These are phyloP conservation scores for Chrysochloris asiatica DNA, from an alignment of 2,113 vertebrate species.

Conservation along the genomic window DNA sequence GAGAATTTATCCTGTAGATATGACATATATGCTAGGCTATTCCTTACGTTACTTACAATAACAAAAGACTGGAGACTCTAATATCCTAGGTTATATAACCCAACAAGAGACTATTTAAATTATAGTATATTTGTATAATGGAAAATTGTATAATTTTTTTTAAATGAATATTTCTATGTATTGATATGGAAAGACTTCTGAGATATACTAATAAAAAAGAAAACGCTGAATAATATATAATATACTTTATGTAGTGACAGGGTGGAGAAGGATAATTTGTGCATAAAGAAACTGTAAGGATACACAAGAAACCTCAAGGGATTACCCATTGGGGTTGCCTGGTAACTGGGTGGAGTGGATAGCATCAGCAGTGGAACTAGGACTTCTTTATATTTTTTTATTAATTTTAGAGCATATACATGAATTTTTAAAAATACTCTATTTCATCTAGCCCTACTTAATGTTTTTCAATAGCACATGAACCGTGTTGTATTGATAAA, in stretches of 20 bases:
- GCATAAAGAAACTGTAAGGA: neutral
- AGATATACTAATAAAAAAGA: neutral
- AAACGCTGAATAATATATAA: neutral
- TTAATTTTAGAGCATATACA: slow-evolving; percentile 7
- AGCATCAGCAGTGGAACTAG: neutral
- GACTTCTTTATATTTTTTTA: neutral
- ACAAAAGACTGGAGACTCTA: neutral
- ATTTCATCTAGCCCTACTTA: neutral
- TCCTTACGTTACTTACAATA: slow-evolving; percentile 7
- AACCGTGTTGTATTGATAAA: neutral
- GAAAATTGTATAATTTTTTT: neutral
- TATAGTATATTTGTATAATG: slow-evolving; percentile 21
- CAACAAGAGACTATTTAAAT: neutral
- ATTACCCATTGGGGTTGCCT: neutral
- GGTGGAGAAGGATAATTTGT: neutral
- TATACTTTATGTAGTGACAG: neutral
- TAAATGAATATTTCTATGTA: slow-evolving; percentile 4
- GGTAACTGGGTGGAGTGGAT: no score
- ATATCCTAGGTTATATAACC: neutral
- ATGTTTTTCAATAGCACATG: no score
- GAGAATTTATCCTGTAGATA: neutral
- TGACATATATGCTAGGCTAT: neutral
- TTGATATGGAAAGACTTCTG: neutral
- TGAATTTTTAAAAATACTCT: neutral
- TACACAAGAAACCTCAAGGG: neutral